Evolutionary conservation across 2,113 vertebrate species (phyloP).

Genomic region (Dipodomys stephensi): DNA sequence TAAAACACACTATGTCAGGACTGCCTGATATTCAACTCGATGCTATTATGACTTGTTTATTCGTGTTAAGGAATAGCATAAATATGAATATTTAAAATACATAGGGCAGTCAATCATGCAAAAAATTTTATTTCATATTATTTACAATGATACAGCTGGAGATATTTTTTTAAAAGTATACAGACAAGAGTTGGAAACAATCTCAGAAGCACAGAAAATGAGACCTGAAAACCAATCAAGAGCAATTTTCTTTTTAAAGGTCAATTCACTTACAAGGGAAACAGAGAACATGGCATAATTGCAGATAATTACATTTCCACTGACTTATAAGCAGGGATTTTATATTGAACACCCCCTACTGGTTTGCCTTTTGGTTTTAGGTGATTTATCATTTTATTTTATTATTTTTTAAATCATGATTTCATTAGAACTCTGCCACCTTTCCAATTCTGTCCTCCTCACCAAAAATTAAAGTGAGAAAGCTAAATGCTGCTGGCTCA

Average conservation of each 20-base stretch:
- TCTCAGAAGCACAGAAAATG: constrained; percentile 44
- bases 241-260: constrained; percentile 73
- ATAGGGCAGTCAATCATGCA: constrained; percentile 29
- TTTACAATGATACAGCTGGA: not conserved
- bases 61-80: not conserved
- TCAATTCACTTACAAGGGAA: constrained; percentile 51
- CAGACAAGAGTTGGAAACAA: constrained; percentile 41
- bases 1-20: not conserved
- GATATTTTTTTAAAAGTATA: constrained; percentile 8
- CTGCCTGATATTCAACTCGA: not conserved
- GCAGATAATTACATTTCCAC: constrained; percentile 62
- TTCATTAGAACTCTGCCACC: constrained; percentile 63
- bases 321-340: constrained; percentile 39
- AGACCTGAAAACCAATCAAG: constrained; percentile 61
- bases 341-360: constrained; percentile 73
- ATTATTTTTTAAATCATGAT: not conserved
- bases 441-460: not conserved
- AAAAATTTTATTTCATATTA: constrained; percentile 17
- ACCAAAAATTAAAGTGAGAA: not conserved
- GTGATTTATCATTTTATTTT: constrained; percentile 63
- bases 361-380: constrained; percentile 76
- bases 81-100: constrained; percentile 30
- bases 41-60: constrained; percentile 6
- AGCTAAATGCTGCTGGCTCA: not conserved
- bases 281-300: constrained; percentile 60